Conservation (phyloP, 2,113 vertebrate species). For the Brienomyrus longianalis region DNA sequence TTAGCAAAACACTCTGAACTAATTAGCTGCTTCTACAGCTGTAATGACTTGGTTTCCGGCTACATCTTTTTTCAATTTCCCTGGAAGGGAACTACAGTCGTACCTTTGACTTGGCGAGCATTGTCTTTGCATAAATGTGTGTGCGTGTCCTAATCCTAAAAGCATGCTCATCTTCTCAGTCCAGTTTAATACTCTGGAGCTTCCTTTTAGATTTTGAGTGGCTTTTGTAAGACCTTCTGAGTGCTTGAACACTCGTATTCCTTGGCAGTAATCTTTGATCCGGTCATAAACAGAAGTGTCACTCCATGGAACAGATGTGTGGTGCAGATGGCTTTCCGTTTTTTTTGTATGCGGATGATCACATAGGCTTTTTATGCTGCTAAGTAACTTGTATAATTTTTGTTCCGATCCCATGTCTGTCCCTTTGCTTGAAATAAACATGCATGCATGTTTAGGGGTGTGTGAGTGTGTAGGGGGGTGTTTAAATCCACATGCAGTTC, state of each 20-base stretch:
- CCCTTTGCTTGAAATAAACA: not conserved
- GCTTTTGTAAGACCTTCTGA: not conserved
- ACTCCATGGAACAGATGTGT: constrained; percentile 4
- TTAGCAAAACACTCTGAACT: not conserved
- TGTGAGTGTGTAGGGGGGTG: not conserved
- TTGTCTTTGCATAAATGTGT: not conserved
- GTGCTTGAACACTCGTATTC: not conserved
- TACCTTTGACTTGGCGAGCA: not conserved
- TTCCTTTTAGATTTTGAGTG: not conserved
- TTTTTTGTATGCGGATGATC: not conserved
- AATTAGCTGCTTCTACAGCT: not conserved
- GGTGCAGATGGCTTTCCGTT: not conserved
- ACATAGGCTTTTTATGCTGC: not conserved
- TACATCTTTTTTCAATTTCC: not conserved
- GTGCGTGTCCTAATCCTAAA: not conserved
- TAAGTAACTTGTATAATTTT: not conserved
- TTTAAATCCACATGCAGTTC: not conserved
- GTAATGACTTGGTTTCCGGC: not conserved
- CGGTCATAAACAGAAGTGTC: not conserved
- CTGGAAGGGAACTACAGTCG: not conserved
- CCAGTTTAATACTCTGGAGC: not conserved
- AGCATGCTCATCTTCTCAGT: not conserved
- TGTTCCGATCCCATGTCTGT: not conserved
- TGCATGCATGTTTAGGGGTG: not conserved
- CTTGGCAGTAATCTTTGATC: not conserved